Conservation (phyloP, 2,888 invertebrate species). For the Thera britannica region DNA sequence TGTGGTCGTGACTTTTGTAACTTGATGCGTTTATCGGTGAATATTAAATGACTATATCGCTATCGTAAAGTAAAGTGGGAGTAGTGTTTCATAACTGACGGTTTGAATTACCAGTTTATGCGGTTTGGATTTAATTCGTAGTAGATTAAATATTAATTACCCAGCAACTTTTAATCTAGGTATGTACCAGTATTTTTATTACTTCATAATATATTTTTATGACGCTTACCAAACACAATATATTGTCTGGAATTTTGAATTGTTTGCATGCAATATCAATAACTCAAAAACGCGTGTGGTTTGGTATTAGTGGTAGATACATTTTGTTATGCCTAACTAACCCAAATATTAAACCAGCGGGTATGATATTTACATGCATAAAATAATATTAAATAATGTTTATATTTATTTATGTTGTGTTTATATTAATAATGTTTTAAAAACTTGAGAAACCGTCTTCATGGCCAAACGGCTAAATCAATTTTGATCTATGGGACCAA, state of each 20-base stretch:
- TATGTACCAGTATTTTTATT: not conserved
- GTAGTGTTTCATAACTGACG: slow-evolving; percentile 22
- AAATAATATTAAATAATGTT: not conserved
- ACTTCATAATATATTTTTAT: not conserved
- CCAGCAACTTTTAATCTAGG: not conserved
- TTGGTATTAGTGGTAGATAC: too few relatives aligned
- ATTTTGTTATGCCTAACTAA: not conserved
- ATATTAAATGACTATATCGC: slow-evolving; percentile 28
- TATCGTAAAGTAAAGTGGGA: slow-evolving; percentile 32
- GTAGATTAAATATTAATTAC: not conserved
- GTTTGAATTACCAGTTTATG: slow-evolving; percentile 25
- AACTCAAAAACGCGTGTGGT: too few relatives aligned
- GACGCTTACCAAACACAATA: too few relatives aligned
- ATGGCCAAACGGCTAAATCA: too few relatives aligned
- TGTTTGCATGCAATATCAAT: too few relatives aligned
- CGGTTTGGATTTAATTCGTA: not conserved
- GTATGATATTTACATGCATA: not conserved
- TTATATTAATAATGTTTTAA: too few relatives aligned
- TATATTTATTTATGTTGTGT: too few relatives aligned
- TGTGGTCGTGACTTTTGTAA: slow-evolving; percentile 33
- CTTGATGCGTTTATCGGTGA: slow-evolving; percentile 22
- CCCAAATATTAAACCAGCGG: not conserved
- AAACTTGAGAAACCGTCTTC: too few relatives aligned
- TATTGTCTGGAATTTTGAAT: too few relatives aligned
- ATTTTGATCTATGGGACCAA: too few relatives aligned